These are phyloP conservation scores for Cebidichthys violaceus DNA, from an alignment of 2,113 vertebrate genomes.

Conservation along the genomic window DNA sequence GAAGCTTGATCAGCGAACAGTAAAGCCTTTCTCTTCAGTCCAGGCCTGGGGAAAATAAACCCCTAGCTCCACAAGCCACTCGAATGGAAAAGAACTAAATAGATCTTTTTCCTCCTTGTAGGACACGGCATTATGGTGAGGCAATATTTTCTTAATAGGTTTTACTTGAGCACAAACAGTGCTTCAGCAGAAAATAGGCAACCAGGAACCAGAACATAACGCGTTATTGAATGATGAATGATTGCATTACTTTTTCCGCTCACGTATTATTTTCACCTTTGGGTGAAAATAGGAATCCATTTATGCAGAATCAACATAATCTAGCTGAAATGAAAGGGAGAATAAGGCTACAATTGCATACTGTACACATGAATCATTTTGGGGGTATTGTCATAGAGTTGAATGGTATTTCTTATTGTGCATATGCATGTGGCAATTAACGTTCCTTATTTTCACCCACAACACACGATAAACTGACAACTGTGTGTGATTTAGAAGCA, in stretches of 20 bases:
- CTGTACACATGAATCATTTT: slow-evolving; percentile 59
- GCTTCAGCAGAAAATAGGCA: slow-evolving; percentile 73
- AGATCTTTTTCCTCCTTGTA: slow-evolving; percentile 65
- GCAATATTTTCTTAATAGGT: slow-evolving; percentile 77
- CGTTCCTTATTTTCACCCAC: slow-evolving; percentile 29
- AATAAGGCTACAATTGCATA: slow-evolving; percentile 53
- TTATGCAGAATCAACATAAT: slow-evolving; percentile 67
- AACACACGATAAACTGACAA: slow-evolving; percentile 29
- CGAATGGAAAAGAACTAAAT: slow-evolving; percentile 79
- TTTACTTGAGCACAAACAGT: slow-evolving; percentile 72
- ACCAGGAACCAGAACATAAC: slow-evolving; percentile 67
- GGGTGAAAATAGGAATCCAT: slow-evolving; percentile 60
- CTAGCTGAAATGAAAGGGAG: slow-evolving; percentile 53
- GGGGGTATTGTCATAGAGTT: slow-evolving; percentile 33
- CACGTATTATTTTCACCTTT: slow-evolving; percentile 67
- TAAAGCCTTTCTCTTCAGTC: slow-evolving; percentile 65
- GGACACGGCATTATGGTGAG: slow-evolving; percentile 65
- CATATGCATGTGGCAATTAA: slow-evolving; percentile 55
- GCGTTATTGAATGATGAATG: slow-evolving; percentile 74
- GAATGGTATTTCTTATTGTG: slow-evolving; percentile 41
- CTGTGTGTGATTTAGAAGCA: background rate
- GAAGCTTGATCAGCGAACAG: slow-evolving; percentile 64
- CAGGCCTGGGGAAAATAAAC: slow-evolving; percentile 63
- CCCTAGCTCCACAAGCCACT: slow-evolving; percentile 68
- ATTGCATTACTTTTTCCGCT: slow-evolving; percentile 56